These are phyloP conservation scores for Leucoraja ocellata DNA, from an alignment of 2,797 vertebrate genomes.

Conservation along the genomic window DNA sequence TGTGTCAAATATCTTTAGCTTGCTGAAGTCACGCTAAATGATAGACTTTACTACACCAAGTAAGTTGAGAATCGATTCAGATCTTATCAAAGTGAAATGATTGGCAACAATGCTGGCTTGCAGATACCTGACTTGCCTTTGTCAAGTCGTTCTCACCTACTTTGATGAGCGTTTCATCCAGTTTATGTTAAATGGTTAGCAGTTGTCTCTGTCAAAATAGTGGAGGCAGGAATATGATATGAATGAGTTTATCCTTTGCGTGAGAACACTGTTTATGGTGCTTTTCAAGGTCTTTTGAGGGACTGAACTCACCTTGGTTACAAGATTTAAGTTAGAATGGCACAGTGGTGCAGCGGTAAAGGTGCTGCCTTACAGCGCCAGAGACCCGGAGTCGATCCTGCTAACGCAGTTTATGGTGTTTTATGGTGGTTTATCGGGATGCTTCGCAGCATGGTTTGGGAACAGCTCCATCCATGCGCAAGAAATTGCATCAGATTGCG, in stretches of 20 bases:
- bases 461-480: too few species aligned
- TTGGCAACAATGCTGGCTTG: not conserved
- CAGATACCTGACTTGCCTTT: not conserved
- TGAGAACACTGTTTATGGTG: not conserved
- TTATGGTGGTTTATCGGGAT: too few species aligned
- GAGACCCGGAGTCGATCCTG: too few species aligned
- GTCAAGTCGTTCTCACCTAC: not conserved
- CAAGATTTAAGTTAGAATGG: not conserved
- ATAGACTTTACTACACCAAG: not conserved
- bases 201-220: not conserved
- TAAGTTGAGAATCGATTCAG: not conserved
- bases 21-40: not conserved
- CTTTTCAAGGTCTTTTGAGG: not conserved
- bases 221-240: not conserved
- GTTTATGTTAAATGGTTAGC: not conserved
- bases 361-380: too few species aligned
- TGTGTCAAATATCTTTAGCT: not conserved
- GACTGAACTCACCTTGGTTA: not conserved
- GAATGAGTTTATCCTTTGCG: not conserved
- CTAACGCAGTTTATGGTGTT: too few species aligned
- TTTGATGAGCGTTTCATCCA: not conserved
- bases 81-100: not conserved
- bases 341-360: too few species aligned
- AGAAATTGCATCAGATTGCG: too few species aligned
- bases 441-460: too few species aligned